phyloP scores from a whole-genome alignment of 2,113 vertebrate genomes.

The Bostrychus sinensis region DNA sequence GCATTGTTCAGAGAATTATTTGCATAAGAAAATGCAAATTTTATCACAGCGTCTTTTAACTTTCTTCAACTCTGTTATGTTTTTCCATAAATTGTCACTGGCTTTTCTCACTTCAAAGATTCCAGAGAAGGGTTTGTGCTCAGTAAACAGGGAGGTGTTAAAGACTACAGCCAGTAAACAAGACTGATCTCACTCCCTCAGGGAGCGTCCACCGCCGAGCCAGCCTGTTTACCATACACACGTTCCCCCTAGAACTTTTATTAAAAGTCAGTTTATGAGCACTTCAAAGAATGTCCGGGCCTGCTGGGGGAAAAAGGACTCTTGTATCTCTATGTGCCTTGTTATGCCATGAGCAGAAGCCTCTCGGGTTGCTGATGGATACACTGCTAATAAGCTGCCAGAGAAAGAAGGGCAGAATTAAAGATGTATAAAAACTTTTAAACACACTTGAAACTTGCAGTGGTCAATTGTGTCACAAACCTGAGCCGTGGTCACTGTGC shows the following conservation, averaged over 20 bases:
- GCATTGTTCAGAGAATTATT: slow-evolving; percentile 34
- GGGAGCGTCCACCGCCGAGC: slow-evolving; percentile 41
- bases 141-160: slow-evolving; percentile 48
- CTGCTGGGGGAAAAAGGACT: slow-evolving; percentile 11
- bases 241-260: slow-evolving; percentile 40
- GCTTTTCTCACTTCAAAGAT: slow-evolving; percentile 58
- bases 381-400: slow-evolving; percentile 55
- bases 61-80: slow-evolving; percentile 26
- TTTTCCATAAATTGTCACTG: slow-evolving; percentile 62
- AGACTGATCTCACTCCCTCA: slow-evolving; percentile 47
- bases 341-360: slow-evolving; percentile 44
- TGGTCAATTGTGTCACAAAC: slow-evolving; percentile 20
- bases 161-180: slow-evolving; percentile 63
- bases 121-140: slow-evolving; percentile 25
- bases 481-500: background rate
- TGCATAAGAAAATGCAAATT: slow-evolving; percentile 50
- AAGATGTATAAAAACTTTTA: background rate
- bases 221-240: slow-evolving; percentile 48
- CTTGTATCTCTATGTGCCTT: slow-evolving; percentile 41
- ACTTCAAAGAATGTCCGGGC: slow-evolving; percentile 61
- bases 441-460: background rate
- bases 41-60: slow-evolving; percentile 24
- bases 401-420: slow-evolving; percentile 17
- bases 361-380: slow-evolving; percentile 35
- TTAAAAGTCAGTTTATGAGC: slow-evolving; percentile 49